A percentile compares a stretch with the other conserved stretches of the same genome.
These are phyloP conservation scores for Pherbina coryleti DNA, from an alignment of 2,888 invertebrate species.

Conservation along the genomic window DNA sequence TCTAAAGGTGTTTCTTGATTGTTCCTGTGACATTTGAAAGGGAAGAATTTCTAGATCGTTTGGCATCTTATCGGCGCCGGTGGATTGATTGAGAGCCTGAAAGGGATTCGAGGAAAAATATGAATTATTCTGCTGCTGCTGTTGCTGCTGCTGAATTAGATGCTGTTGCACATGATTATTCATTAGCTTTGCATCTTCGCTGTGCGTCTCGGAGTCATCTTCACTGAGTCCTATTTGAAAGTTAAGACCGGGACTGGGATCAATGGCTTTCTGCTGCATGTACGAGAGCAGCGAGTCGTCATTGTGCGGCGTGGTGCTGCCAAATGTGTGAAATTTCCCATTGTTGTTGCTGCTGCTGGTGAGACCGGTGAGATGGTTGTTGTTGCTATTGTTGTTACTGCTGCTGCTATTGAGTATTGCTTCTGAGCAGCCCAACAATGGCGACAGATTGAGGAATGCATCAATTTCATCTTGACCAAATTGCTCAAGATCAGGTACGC, in stretches of 20 bases:
- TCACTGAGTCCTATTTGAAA: constrained; percentile 66
- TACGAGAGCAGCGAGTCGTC: constrained; percentile 66
- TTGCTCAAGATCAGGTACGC: constrained; percentile 55
- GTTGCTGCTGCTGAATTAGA: constrained; percentile 33
- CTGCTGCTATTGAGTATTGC: constrained; percentile 41
- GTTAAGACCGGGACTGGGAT: constrained; percentile 60
- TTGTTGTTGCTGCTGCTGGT: constrained; percentile 46
- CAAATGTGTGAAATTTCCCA: constrained; percentile 39
- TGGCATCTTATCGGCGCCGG: constrained; percentile 56
- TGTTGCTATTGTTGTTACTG: constrained; percentile 44
- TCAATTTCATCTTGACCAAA: constrained; percentile 65
- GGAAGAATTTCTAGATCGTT: constrained; percentile 68
- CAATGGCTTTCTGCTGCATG: constrained; percentile 67
- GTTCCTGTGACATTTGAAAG: constrained; percentile 69
- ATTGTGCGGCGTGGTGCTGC: constrained; percentile 51
- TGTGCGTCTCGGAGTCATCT: constrained; percentile 59
- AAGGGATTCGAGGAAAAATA: constrained; percentile 58
- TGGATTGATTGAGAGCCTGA: constrained; percentile 50
- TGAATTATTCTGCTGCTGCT: constrained; percentile 48
- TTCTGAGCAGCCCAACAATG: constrained; percentile 53
- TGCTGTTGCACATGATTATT: constrained; percentile 39
- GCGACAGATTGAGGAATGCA: constrained; percentile 64
- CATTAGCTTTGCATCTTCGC: constrained; percentile 56
- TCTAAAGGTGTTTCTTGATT: constrained; percentile 69
- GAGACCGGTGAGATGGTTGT: constrained; percentile 24